Percentiles rank a stretch among this genome's conserved stretches.
Evolutionary conservation across 1,140 invertebrate species (phyloP).

Genomic region (Diabrotica undecimpunctata): DNA sequence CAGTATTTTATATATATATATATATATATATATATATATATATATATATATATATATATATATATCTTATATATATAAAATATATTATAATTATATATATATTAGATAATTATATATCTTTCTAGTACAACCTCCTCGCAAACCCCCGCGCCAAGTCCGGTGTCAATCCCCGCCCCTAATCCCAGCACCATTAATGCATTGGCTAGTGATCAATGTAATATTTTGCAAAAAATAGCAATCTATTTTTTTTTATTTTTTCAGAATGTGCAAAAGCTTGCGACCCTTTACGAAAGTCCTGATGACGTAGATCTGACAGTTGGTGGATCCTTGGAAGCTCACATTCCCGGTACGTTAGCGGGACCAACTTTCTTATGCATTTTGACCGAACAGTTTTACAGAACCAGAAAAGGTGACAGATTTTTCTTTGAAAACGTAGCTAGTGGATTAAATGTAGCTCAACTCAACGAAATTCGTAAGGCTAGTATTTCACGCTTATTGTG

Average conservation of each 20-base stretch:
- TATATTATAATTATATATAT: no score
- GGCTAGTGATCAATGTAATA: no score
- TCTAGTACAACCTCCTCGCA: no score
- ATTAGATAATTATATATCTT: no score
- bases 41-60: no score
- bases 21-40: no score
- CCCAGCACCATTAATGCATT: no score
- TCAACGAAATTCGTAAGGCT: slow-evolving; percentile 74
- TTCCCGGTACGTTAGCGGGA: slow-evolving; percentile 75
- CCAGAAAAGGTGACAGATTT: slow-evolving; percentile 76
- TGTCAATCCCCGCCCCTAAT: no score
- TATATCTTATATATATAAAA: no score
- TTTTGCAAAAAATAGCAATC: no score
- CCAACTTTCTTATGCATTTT: slow-evolving; percentile 91
- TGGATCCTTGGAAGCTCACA: slow-evolving; percentile 73
- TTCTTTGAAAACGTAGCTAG: slow-evolving; percentile 76
- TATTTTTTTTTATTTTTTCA: slow-evolving; percentile 48
- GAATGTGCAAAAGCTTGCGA: slow-evolving; percentile 62
- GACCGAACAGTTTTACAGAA: slow-evolving; percentile 81
- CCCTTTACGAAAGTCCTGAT: slow-evolving; percentile 66
- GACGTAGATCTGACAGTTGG: slow-evolving; percentile 89
- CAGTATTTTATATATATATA: no score
- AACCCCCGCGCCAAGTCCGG: no score
- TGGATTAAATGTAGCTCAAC: slow-evolving; percentile 40
- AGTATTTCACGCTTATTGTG: slow-evolving; percentile 82